phyloP scores from a whole-genome alignment of 2,888 invertebrate species.

The Ferdinandea cuprea region DNA sequence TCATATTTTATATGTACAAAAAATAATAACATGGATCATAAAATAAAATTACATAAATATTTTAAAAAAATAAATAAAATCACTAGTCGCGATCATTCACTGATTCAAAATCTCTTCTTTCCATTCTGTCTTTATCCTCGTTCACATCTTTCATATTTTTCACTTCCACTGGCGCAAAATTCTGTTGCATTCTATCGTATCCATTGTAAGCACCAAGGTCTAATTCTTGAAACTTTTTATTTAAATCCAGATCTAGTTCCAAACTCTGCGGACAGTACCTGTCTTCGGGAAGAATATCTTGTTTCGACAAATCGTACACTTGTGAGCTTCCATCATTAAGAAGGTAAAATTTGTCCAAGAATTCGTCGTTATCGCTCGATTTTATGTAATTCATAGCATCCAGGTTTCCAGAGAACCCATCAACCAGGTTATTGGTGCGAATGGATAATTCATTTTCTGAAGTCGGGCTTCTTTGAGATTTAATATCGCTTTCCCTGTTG shows the following conservation, averaged over 20 bases:
- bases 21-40: constrained; percentile 23
- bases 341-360: constrained; percentile 74
- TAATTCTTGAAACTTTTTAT: constrained; percentile 73
- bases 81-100: not conserved
- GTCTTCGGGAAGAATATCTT: constrained; percentile 24
- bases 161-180: not conserved
- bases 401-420: constrained; percentile 28
- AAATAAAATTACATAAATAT: constrained; percentile 57
- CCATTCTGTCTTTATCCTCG: not conserved
- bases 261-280: constrained; percentile 60
- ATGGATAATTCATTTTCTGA: constrained; percentile 11
- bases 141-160: not conserved
- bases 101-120: constrained; percentile 9
- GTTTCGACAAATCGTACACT: not conserved
- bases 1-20: constrained; percentile 6
- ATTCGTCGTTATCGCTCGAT: constrained; percentile 46
- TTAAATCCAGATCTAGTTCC: constrained; percentile 71
- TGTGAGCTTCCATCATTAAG: constrained; percentile 72
- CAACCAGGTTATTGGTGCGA: constrained; percentile 22
- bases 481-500: constrained; percentile 6
- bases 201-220: constrained; percentile 23
- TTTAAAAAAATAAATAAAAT: constrained; percentile 16
- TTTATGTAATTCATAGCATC: constrained; percentile 53
- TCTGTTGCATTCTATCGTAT: not conserved
- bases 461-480: constrained; percentile 30